Percentiles rank a stretch among this genome's conserved stretches.
These are phyloP conservation scores for Hirundichthys speculiger DNA, from an alignment of 2,113 vertebrate species.

Conservation along the genomic window DNA sequence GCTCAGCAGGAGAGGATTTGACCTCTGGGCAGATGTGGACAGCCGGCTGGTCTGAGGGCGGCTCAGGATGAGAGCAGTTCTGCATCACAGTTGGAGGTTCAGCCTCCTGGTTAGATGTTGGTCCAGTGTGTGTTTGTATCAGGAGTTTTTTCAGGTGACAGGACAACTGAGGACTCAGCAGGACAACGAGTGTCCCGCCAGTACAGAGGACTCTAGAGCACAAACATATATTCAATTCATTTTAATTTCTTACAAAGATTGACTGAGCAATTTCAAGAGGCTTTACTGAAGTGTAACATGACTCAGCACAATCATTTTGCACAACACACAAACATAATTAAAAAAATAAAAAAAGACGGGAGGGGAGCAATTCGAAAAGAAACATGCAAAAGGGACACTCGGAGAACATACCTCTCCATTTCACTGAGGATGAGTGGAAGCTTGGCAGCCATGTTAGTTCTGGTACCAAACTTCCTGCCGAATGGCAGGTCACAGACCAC, in stretches of 20 bases:
- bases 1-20: conserved; percentile 1
- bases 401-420: conserved; percentile 87
- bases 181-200: conserved; percentile 83
- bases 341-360: conserved; percentile 10
- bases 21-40: not conserved
- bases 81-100: conserved; percentile 16
- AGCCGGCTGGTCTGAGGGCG: conserved; percentile 68
- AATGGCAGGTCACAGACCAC: conserved; percentile 92
- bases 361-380: too few relatives aligned
- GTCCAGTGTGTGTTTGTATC: conserved; percentile 12
- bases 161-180: conserved; percentile 86
- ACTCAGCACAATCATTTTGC: not conserved
- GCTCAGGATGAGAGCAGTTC: conserved; percentile 1
- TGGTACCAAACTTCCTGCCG: conserved; percentile 90
- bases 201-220: conserved; percentile 83
- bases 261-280: too few relatives aligned
- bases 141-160: conserved; percentile 67
- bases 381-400: too few relatives aligned
- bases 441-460: conserved; percentile 72
- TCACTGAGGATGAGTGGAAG: conserved; percentile 85
- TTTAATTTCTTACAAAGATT: too few relatives aligned
- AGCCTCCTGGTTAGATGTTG: conserved; percentile 5
- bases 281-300: not conserved
- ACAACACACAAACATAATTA: not conserved
- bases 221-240: not conserved